Base-by-base conservation (phyloP, 1,140 invertebrate species). In the Radopholus similis region DNA sequence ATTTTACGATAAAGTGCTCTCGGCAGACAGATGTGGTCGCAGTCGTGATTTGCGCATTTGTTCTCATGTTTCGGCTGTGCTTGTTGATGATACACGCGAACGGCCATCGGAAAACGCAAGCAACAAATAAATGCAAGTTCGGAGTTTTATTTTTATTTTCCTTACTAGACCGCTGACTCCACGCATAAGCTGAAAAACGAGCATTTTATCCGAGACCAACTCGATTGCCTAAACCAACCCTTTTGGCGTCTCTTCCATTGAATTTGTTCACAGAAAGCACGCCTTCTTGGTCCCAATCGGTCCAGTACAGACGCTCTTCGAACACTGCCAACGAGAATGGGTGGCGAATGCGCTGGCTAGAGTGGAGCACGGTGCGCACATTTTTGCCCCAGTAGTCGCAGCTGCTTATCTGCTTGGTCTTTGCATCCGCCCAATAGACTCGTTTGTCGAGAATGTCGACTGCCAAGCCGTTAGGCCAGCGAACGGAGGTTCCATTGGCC, bases 51-150 rank as follows among this genome's bases (percentile, higher is more conserved):
- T 11, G 28, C 49, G 56, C 78, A 82, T 56, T 83, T 83, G 51
- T 83, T 73, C 4, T 23, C 5, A 23, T 76, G 70, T 11, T 53
- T n/a, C 15, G 83, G 82, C 68, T 86, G 85, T 38, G 77, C 77
- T 42, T 77, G 68, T 34, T 81, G 64, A 66, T 86, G 85, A 68
- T 81, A 85, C 18, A 86, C 80, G 34, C 83, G 81, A 34, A 97
- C 90, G 47, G 92, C 92, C 93, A 96, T 96, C 0, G 93, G 93
- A n/a, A n/a, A n/a, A n/a, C n/a, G n/a, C n/a, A n/a, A n/a, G n/a
- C n/a, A n/a, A n/a, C n/a, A n/a, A n/a, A n/a, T n/a, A n/a, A n/a
- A n/a, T n/a, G n/a, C n/a, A n/a, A n/a, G n/a, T n/a, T n/a, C n/a
- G n/a, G n/a, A n/a, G n/a, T n/a, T n/a, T n/a, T n/a, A n/a, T n/a